Base-by-base conservation (phyloP, 2,113 vertebrate species). In the Odontesthes bonariensis region DNA sequence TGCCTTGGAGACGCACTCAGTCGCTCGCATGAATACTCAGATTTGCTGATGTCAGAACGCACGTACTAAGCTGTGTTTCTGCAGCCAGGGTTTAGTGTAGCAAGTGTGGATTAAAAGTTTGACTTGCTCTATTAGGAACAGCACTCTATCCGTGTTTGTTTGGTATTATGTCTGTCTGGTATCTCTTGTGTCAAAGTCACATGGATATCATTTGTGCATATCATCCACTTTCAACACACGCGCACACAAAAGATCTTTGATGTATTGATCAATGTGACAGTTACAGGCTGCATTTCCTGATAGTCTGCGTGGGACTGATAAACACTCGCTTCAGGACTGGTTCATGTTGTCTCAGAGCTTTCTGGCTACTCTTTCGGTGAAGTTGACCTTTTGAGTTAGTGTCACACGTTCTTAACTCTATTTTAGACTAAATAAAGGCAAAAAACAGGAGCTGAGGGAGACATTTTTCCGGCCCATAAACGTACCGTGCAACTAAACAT, bases 261-360 rank as follows among this genome's bases (percentile, higher is more conserved):
- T 64, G 11, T 71, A 47, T 75, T 63, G 75, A 61, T 64, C 38
- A 33, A 54, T 73, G 59, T 44, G 76, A 73, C 71, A 57, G 59
- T 66, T 38, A 55, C 53, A 55, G 27, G 54, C 47, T 57, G 52
- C 9, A 32, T 69, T 67, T 71, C 1, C 1, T 44, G 42, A 14
- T 44, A 52, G 35, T 57, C 7, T 68, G 16, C 9, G 11, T 32
- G 44, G 38, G 20, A 33, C 5, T 52, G 67, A 78, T 49, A 5
- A 63, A 77, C 61, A 55, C 55, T 63, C n/a, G 10, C n/a, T 58
- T 4, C 11, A 62, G 52, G 23, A 35, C 20, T n/a, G 1, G n/a
- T 59, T 55, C 35, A 60, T 31, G 1, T 23, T 8, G 19, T 47
- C 51, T 1, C 3, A 56, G 47, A 46, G 9, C 6, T 4, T 56